phyloP scores from a whole-genome alignment of 2,113 vertebrate species.

The Brachionichthys hirsutus region DNA sequence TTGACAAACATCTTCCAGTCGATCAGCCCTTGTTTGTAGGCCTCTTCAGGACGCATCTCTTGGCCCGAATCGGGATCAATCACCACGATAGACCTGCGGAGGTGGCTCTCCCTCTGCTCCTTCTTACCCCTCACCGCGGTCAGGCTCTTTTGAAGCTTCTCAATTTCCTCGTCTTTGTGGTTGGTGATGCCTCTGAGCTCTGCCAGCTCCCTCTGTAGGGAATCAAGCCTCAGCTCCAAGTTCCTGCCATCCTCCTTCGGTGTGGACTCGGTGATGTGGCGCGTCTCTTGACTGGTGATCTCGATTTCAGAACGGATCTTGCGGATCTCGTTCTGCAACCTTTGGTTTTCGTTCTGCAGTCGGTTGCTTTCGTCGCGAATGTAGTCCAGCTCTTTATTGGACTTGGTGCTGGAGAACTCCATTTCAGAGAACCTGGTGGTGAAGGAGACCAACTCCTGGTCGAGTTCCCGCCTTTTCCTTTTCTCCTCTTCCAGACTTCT shows the following conservation, averaged over 20 bases:
- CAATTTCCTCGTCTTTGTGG: slow-evolving; percentile 89
- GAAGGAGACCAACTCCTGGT: slow-evolving; percentile 79
- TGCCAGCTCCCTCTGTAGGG: slow-evolving; percentile 85
- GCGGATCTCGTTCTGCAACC: slow-evolving; percentile 86
- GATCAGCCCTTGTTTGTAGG: slow-evolving; percentile 89
- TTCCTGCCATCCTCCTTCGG: slow-evolving; percentile 78
- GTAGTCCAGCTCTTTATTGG: slow-evolving; percentile 89
- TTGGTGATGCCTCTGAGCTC: slow-evolving; percentile 84
- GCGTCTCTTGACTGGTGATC: slow-evolving; percentile 86
- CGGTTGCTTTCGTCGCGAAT: slow-evolving; percentile 90
- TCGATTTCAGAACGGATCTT: slow-evolving; percentile 90
- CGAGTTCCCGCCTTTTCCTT: slow-evolving; percentile 82
- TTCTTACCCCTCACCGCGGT: slow-evolving; percentile 84
- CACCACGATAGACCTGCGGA: slow-evolving; percentile 92
- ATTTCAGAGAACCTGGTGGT: slow-evolving; percentile 84
- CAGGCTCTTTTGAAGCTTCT: slow-evolving; percentile 87
- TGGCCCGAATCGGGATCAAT: slow-evolving; percentile 93
- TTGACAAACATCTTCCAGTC: slow-evolving; percentile 97
- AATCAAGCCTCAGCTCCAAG: slow-evolving; percentile 83
- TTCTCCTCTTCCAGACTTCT: slow-evolving; percentile 88
- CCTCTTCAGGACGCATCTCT: slow-evolving; percentile 94
- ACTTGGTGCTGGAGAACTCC: slow-evolving; percentile 94
- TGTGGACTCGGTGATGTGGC: slow-evolving; percentile 78
- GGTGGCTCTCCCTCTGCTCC: slow-evolving; percentile 94
- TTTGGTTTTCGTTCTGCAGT: slow-evolving; percentile 91